Conservation (phyloP, 2,888 invertebrate genomes). For the Thecophora atra region DNA sequence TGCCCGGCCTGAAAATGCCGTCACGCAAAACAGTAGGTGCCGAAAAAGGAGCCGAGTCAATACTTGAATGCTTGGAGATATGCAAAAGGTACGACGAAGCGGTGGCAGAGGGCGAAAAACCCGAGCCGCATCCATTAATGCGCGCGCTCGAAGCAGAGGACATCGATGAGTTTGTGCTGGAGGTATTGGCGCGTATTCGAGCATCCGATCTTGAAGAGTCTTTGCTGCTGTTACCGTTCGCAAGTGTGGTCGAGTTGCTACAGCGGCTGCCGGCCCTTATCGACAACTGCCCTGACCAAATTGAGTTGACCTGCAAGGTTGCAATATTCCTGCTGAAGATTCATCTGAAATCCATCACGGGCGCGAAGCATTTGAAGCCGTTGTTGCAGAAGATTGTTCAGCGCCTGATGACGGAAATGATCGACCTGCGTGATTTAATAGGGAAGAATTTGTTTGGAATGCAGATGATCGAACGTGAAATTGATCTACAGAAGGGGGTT, state of each 20-base stretch:
- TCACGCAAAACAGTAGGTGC: constrained; percentile 75
- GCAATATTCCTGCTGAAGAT: constrained; percentile 79
- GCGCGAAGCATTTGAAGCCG: constrained; percentile 74
- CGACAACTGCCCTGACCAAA: constrained; percentile 72
- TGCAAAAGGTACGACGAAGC: constrained; percentile 70
- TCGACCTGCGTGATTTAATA: constrained; percentile 75
- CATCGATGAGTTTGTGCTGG: constrained; percentile 82
- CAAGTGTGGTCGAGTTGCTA: constrained; percentile 81
- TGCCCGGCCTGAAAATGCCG: constrained; percentile 82
- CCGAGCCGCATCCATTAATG: constrained; percentile 80
- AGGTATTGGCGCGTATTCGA: constrained; percentile 80
- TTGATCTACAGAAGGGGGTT: constrained; percentile 79
- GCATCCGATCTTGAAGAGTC: constrained; percentile 93
- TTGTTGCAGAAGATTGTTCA: constrained; percentile 55
- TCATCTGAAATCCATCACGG: constrained; percentile 82
- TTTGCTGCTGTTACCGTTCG: constrained; percentile 84
- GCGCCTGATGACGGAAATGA: constrained; percentile 54
- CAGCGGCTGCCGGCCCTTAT: constrained; percentile 76
- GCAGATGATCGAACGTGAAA: constrained; percentile 76
- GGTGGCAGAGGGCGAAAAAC: constrained; percentile 56
- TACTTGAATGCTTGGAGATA: constrained; percentile 89
- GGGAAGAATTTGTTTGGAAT: constrained; percentile 88
- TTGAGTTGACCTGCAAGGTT: constrained; percentile 81
- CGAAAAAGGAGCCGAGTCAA: constrained; percentile 78
- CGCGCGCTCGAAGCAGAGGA: constrained; percentile 78